Base-by-base conservation (phyloP, 92 coral and sea anemone genomes). In the Zoanthus solanderi region DNA sequence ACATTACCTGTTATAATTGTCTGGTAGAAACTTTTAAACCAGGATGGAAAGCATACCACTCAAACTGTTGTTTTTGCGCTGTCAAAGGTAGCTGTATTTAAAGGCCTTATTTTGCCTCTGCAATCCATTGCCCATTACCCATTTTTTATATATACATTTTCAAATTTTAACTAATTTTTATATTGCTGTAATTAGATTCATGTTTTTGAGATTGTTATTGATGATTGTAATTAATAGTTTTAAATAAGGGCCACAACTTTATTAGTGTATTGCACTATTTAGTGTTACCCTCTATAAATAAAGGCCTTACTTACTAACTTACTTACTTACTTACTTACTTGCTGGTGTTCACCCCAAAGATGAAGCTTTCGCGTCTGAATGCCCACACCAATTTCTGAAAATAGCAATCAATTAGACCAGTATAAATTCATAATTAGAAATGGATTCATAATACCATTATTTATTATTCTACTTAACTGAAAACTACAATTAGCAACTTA, bases 11-110 rank as follows among this genome's bases (percentile, higher is more conserved):
- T 56, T 65, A 18, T 82, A 56, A 44, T 61, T 56, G 81, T 82
- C 86, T 5, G 86, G 73, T 45, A 82, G 15, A 42, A 45, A 56
- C 34, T 82, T 6, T 7, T 56, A 8, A 18, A 82, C 47, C 28
- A 56, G 47, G 29, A 82, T 52, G 1, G 86, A 54, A 0, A 82
- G 48, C 76, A 67, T 82, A 15, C 72, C 83, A 48, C 83, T 78
- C 61, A 78, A 78, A 15, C 61, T 42, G 56, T 48, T 48, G 6
- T 34, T 29, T 13, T 85, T 58, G 66, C 10, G 65, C 0, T 57
- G 46, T 15, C 37, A 0, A 4, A 50, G 46, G 46, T 75, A 85
- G 30, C 54, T 57, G 18, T 65, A 9, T 74, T 72, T 31, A 37
- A 37, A 37, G 42, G 4, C 42, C 42, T 4, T 2, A 37, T 37